Base-by-base conservation (phyloP, 2,888 invertebrate species). In the Poecilobothrus nobilitatus region DNA sequence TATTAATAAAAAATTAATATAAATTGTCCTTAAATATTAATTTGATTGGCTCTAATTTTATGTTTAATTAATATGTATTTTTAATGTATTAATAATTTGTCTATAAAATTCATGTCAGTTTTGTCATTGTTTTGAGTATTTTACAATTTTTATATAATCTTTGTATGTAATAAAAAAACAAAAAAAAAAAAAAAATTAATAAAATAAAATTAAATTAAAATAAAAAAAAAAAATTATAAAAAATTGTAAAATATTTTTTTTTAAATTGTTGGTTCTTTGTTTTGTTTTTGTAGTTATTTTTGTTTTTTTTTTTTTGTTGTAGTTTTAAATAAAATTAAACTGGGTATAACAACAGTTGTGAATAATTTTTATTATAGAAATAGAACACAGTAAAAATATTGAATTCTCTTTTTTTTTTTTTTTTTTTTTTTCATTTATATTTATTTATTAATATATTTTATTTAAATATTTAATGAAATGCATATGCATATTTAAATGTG, bases 181-280 rank as follows among this genome's bases (percentile, higher is more conserved):
- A 37, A 37, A 7, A 37, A 37, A 37, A 37, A 7, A 5, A 37
- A 10, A 37, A 37, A 37, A 37, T 1, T 37, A 37, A 7, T 37
- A 5, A 37, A 37, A 10, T 37, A 67, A 41, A 67, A 63, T 22
- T 44, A 68, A 68, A 68, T 12, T 3, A n/a, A 68, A 68, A 20
- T 20, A 41, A 68, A 44, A 33, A 34, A 44, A 64, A 33, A 65
- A 53, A 53, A 18, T 53, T 53, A 53, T 15, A 53, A 53, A 53
- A 53, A 53, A 53, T 53, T 53, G 53, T 53, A 53, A 53, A 53
- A 53, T 53, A 53, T 53, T 18, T 53, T 37, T 34, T 37, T 7
- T 37, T 37, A 10, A 37, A 10, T 10, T 37, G 8, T 37, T 37
- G 12, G 12, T 37, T 37, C 12, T 27, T 37, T 27, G 27, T 37